Conservation (phyloP, 2,113 vertebrate species). For the Ceyx melanurus region DNA sequence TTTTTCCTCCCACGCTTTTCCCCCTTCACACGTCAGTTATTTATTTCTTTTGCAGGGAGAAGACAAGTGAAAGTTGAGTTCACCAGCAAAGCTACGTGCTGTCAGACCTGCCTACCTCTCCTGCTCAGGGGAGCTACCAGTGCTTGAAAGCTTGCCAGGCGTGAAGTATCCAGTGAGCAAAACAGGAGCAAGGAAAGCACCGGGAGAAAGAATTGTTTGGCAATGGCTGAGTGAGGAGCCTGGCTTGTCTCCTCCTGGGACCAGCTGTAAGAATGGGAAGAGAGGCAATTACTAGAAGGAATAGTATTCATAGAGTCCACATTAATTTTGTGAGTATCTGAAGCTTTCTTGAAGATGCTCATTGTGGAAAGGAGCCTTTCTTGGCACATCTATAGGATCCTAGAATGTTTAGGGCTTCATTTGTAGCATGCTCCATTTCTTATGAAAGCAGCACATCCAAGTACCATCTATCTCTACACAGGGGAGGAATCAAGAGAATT, state of each 20-base stretch:
- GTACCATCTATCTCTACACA: not conserved
- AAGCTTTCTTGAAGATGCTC: not conserved
- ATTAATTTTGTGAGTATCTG: not conserved
- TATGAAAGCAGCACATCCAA: not conserved
- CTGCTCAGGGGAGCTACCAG: not conserved
- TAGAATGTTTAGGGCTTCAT: not conserved
- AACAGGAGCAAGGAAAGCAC: not conserved
- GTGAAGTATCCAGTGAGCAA: not conserved
- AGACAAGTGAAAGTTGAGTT: constrained; percentile 65
- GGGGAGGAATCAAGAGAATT: rapidly evolving
- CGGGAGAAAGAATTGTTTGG: not conserved
- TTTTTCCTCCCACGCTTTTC: constrained; percentile 75
- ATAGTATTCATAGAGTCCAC: not conserved
- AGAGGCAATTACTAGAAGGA: not conserved
- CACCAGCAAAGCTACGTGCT: constrained; percentile 35
- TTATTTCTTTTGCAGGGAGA: constrained; percentile 61
- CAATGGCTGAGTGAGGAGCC: not conserved
- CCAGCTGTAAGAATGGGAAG: not conserved
- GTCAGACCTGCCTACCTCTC: not conserved
- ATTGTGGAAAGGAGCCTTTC: not conserved
- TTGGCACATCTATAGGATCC: not conserved
- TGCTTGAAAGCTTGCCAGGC: not conserved
- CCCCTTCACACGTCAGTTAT: constrained; percentile 58
- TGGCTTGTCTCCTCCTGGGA: not conserved
- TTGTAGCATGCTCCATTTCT: not conserved